phyloP scores from a whole-genome alignment of 2,113 vertebrate genomes.

The Phrynosoma blainvillii region DNA sequence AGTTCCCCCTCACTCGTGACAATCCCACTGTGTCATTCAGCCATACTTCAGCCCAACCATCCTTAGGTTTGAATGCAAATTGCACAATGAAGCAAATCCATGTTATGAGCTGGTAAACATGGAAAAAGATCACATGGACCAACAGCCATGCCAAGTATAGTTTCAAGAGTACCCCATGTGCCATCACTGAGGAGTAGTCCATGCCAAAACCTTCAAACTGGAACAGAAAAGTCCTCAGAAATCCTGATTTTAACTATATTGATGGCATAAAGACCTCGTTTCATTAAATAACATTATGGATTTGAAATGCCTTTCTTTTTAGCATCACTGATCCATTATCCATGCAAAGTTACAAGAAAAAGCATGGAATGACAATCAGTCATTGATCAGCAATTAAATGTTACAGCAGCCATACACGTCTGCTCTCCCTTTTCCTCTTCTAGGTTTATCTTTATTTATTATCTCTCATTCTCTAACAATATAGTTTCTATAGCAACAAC shows the following conservation, averaged over 20 bases:
- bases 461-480: slow-evolving; percentile 73
- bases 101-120: not conserved
- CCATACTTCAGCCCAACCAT: not conserved
- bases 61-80: not conserved
- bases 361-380: slow-evolving; percentile 50
- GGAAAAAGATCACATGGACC: not conserved
- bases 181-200: not conserved
- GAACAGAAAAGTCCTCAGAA: slow-evolving; percentile 37
- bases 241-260: slow-evolving; percentile 59
- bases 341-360: slow-evolving; percentile 58
- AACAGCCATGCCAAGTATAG: not conserved
- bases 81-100: not conserved
- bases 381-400: slow-evolving; percentile 38
- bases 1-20: not conserved
- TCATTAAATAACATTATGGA: slow-evolving; percentile 48
- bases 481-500: slow-evolving; percentile 85
- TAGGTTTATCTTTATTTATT: slow-evolving; percentile 68
- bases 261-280: slow-evolving; percentile 25
- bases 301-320: slow-evolving; percentile 34
- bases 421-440: slow-evolving; percentile 15
- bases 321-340: slow-evolving; percentile 37
- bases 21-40: not conserved
- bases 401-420: slow-evolving; percentile 55
- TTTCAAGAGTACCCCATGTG: not conserved
- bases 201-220: slow-evolving; percentile 49